Base-by-base conservation (phyloP, 2,113 vertebrate genomes). In the Puma concolor region DNA sequence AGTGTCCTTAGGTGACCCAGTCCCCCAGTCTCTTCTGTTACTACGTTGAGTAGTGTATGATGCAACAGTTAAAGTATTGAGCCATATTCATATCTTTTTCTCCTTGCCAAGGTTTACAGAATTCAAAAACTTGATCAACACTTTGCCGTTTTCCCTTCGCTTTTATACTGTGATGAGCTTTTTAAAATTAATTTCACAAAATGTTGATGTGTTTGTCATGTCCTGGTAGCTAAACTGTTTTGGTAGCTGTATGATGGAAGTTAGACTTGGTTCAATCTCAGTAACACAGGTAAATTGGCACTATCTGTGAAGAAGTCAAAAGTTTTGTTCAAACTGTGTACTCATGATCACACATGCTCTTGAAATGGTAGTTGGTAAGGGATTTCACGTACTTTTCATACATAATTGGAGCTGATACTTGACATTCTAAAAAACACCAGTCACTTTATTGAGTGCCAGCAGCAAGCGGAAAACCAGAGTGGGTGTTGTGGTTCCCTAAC, bases 21-120 rank as follows among this genome's bases (percentile, higher is more conserved):
- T 31, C 44, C 41, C 72, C 83, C n/a, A 54, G 44, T 71, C 44
- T 66, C 63, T 16, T 31, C 54, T n/a, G 36, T 54, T 38, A 23
- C 83, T 36, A 29, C 17, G 87, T 38, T 52, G 60, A 92, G 76
- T 60, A 10, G 76, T 57, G 79, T 36, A 63, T 96, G 97, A 96
- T 96, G 96, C 85, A 98, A 96, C 94, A 17, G n/a, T 63, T 19
- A 15, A 66, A 92, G 80, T 85, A 63, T 93, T 97, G 93, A 97
- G 91, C 95, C 94, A 94, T 44, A 38, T 29, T 84, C 2, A 1
- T 80, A 36, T 71, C 50, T 57, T 85, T 95, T 95, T 80, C 33
- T 91, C 57, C 31, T 52, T 60, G 71, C 76, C 74, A 7, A 54
- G 50, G 94, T 72, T 88, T 96, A 74, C 25, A 92, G 87, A 31